A percentile compares a stretch with the other conserved stretches of the same genome.
Evolutionary conservation across 1,140 invertebrate genomes (phyloP).

Genomic region (Brachystomella parvula): DNA sequence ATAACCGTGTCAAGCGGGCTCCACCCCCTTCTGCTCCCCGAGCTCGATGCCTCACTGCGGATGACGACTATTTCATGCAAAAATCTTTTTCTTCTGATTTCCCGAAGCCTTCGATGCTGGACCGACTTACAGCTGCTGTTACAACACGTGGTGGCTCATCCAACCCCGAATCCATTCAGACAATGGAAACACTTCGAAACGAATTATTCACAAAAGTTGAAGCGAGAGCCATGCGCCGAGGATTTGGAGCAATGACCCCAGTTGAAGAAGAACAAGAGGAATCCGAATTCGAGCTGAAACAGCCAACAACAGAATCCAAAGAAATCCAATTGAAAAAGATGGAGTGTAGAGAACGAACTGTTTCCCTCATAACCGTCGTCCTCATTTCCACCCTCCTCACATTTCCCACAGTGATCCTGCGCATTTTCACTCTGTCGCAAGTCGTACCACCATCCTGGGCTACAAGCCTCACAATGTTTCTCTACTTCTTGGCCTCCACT

Average conservation of each 20-base stretch:
- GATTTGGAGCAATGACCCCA: not conserved
- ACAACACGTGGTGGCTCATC: too few relatives aligned
- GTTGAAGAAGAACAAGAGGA: not conserved
- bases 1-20: not conserved
- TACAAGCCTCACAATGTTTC: not conserved
- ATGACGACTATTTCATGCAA: not conserved
- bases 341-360: not conserved
- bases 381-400: not conserved
- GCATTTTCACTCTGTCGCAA: not conserved
- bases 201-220: not conserved
- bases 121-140: too few relatives aligned
- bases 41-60: not conserved
- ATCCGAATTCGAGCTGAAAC: not conserved
- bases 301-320: not conserved
- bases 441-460: not conserved
- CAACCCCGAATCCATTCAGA: too few relatives aligned
- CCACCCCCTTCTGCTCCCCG: not conserved
- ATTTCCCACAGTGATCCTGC: not conserved
- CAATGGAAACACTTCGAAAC: not conserved
- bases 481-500: not conserved
- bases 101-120: too few relatives aligned
- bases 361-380: not conserved
- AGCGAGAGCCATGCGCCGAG: not conserved
- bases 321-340: not conserved
- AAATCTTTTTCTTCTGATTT: not conserved